A percentile compares a stretch with the other conserved stretches of the same genome.
Conservation (phyloP, 2,797 vertebrate species). For the Neosilurus hyrtlii region DNA sequence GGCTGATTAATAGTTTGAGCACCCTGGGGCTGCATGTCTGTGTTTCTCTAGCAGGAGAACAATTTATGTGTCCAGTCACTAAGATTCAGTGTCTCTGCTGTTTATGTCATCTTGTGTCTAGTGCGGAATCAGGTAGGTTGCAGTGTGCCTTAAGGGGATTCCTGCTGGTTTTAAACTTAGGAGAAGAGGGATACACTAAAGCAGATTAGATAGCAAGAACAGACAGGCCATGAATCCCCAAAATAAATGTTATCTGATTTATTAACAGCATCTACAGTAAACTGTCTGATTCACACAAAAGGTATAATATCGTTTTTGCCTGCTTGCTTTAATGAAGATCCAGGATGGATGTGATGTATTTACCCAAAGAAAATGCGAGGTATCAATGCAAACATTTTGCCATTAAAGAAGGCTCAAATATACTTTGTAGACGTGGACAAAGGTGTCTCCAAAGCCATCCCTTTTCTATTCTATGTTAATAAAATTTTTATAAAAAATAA, state of each 20-base stretch:
- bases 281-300: background rate
- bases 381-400: background rate
- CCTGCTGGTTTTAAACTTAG: constrained; percentile 20
- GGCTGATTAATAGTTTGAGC: constrained; percentile 33
- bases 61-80: constrained; percentile 52
- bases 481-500: background rate
- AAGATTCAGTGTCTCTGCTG: constrained; percentile 60
- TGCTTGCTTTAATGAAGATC: background rate
- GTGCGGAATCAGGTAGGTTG: constrained; percentile 61
- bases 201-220: background rate
- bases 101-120: constrained; percentile 59
- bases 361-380: background rate
- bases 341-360: background rate
- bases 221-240: background rate
- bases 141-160: constrained; percentile 50
- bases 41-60: constrained; percentile 17
- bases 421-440: too few relatives aligned
- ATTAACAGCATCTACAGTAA: background rate
- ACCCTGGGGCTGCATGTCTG: constrained; percentile 8
- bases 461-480: too few relatives aligned
- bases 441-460: too few relatives aligned
- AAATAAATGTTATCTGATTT: background rate
- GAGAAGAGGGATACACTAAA: background rate
- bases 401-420: too few relatives aligned
- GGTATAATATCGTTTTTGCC: too few relatives aligned